Conservation (phyloP, 2,888 invertebrate species). For the Tholera decimalis region DNA sequence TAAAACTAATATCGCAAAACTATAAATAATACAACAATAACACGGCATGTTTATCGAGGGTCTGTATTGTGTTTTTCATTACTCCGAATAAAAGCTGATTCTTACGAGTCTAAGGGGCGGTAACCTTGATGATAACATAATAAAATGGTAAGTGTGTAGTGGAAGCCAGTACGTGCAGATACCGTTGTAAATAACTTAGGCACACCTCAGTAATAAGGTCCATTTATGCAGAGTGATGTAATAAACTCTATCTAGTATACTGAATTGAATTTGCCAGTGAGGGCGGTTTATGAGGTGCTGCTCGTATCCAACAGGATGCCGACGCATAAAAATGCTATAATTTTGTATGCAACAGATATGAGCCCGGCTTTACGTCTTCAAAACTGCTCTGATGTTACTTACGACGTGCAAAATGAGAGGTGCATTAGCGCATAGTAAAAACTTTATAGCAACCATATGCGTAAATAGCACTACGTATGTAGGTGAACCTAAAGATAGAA, state of each 20-base stretch:
- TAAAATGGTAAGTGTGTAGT: slow-evolving; percentile 54
- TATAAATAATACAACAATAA: slow-evolving; percentile 53
- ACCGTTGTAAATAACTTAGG: slow-evolving; percentile 53
- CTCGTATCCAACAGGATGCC: slow-evolving; percentile 74
- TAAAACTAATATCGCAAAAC: slow-evolving; percentile 44
- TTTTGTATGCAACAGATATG: slow-evolving; percentile 85
- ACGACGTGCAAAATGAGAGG: slow-evolving; percentile 55
- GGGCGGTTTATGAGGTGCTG: slow-evolving; percentile 81
- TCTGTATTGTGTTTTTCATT: slow-evolving; percentile 59
- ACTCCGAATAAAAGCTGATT: slow-evolving; percentile 59
- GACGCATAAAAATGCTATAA: slow-evolving; percentile 85
- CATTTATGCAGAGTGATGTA: slow-evolving; percentile 77
- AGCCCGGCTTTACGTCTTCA: slow-evolving; percentile 71
- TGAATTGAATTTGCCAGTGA: slow-evolving; percentile 84
- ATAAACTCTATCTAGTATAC: slow-evolving; percentile 77
- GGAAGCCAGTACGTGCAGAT: slow-evolving; percentile 53
- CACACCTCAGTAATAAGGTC: slow-evolving; percentile 63
- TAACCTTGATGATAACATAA: slow-evolving; percentile 46
- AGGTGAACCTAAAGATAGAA: neutral
- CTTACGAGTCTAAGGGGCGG: slow-evolving; percentile 55
- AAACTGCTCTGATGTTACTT: slow-evolving; percentile 58
- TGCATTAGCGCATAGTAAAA: slow-evolving; percentile 60
- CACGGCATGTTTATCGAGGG: slow-evolving; percentile 48
- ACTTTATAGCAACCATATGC: slow-evolving; percentile 33
- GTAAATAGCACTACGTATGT: slow-evolving; percentile 40